phyloP scores from a whole-genome alignment of 2,888 invertebrate species.

The Sinopyrophorus schimmeli region DNA sequence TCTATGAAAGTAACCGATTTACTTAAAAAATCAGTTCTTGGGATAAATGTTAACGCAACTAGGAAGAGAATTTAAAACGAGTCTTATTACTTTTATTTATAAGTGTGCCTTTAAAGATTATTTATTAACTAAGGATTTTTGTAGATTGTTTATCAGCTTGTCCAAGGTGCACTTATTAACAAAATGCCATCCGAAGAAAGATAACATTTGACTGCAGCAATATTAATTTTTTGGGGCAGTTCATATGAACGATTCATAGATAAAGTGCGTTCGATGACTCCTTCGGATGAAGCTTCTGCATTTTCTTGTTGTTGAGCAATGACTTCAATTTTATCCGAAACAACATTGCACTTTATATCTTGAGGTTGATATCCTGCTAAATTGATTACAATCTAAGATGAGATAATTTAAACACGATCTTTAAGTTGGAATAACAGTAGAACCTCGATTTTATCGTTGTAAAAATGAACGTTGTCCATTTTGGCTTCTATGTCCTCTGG shows the following conservation, averaged over 20 bases:
- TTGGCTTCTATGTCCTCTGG: background rate
- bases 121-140: no score
- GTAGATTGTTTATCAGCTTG: background rate
- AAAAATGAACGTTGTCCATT: constrained; percentile 12
- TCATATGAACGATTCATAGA: constrained; percentile 18
- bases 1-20: no score
- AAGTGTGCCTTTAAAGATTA: no score
- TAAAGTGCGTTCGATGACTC: constrained; percentile 3
- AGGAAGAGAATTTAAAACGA: no score
- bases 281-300: background rate
- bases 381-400: constrained; percentile 21
- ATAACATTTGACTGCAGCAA: constrained; percentile 11
- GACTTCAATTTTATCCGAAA: constrained; percentile 17
- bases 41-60: no score
- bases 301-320: constrained; percentile 13
- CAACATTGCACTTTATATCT: constrained; percentile 22
- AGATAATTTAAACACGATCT: no score
- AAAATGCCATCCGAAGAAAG: constrained; percentile 26
- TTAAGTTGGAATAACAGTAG: no score
- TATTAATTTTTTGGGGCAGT: constrained; percentile 22
- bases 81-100: no score
- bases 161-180: constrained; percentile 23
- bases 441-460: constrained; percentile 14
- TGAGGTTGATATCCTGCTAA: constrained; percentile 18
- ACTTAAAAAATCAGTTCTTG: no score